Evolutionary conservation across 2,797 vertebrate genomes (phyloP), one percentile per base, ranked within the genome.

Genomic region (Crypturellus tataupa): DNA sequence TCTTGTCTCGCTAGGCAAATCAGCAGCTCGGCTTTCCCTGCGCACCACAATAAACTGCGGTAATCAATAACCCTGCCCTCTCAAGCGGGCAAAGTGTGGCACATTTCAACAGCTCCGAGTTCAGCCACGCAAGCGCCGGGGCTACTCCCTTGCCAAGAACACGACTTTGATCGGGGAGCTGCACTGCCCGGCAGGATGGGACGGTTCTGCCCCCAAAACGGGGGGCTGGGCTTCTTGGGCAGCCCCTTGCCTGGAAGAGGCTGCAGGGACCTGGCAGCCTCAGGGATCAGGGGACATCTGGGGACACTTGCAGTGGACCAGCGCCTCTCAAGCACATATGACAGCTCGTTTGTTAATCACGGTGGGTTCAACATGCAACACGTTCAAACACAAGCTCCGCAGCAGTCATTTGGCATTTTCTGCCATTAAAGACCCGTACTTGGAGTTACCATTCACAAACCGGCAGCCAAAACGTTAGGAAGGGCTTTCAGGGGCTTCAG

Each of bases 311-410:
- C 64, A 77, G 77, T 87, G 89, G 80, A 58, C 85, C 68, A n/a
- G 51, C 10, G 67, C 75, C 71, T 46, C 47, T 39, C 4, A 71
- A 82, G 49, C 1, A 19, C 39, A 1, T 33, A 27, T 29, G 87
- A 89, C 79, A 95, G 47, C 33, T 31, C 49, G 7, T 1, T 24
- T 9, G 21, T 78, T 93, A 93, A 75, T 91, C 96, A 93, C 58
- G 21, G 77, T 15, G 79, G 56, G 80, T 91, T 95, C 81, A 37
- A 84, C 81, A 82, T 25, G 58, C 55, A 78, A 58, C 9, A 44
- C 1, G 51, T 83, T 25, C 86, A 72, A 84, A 82, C 0, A 53
- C 14, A 6, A 90, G 72, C 80, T 11, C 29, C 80, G 13, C 33
- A 46, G 53, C 71, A 17, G 89, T 31, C 71, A 1, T 49, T 63